These are phyloP conservation scores for Colaptes auratus DNA, from an alignment of 2,113 vertebrate genomes.

Conservation along the genomic window DNA sequence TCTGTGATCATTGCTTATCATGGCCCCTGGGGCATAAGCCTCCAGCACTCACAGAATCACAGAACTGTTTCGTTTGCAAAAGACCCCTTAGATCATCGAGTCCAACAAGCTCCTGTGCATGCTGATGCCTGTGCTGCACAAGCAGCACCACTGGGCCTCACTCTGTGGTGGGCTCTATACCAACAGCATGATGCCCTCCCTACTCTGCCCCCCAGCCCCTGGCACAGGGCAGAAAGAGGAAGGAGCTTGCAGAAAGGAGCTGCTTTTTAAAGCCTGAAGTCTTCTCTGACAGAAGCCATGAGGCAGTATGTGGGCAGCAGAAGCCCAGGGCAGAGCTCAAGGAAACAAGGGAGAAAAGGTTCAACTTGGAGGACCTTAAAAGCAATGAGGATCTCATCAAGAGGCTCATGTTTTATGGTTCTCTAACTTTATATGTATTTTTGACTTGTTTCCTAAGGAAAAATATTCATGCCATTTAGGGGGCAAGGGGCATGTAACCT, in stretches of 20 bases:
- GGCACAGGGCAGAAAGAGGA: not conserved
- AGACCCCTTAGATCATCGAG: too few relatives aligned
- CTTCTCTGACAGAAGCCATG: not conserved
- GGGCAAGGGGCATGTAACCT: fast-evolving
- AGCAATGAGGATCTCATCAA: not conserved
- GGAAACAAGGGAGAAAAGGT: not conserved
- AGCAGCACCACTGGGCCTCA: not conserved
- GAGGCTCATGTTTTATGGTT: not conserved
- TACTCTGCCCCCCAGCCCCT: not conserved
- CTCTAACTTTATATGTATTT: not conserved
- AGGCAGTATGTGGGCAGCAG: not conserved
- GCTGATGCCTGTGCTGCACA: fast-evolving
- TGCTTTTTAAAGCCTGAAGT: not conserved
- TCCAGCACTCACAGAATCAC: not conserved
- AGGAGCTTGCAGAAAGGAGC: not conserved
- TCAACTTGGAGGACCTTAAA: not conserved
- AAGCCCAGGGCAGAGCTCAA: not conserved
- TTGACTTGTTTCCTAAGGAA: not conserved
- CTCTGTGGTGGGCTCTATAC: not conserved
- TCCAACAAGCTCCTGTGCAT: not conserved
- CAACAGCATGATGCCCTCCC: not conserved
- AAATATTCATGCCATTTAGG: not conserved
- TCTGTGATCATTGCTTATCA: not conserved
- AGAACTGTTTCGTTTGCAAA: too few relatives aligned
- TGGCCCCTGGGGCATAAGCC: not conserved